phyloP scores from a whole-genome alignment of 1,140 invertebrate genomes.

The Caenorhabditis tropicalis region DNA sequence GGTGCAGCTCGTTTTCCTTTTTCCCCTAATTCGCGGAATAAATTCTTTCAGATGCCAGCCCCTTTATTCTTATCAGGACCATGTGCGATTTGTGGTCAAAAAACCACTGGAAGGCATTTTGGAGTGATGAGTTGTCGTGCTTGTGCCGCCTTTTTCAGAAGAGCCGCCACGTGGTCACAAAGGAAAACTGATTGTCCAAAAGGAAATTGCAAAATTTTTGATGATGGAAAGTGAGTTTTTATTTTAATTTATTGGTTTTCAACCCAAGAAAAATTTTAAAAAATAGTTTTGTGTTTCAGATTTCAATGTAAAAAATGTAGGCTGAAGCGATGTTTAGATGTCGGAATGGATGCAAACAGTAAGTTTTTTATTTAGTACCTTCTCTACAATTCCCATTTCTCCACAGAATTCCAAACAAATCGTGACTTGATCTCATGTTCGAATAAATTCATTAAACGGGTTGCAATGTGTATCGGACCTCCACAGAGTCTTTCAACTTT shows the following conservation, averaged over 20 bases:
- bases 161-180: neutral
- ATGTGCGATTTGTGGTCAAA: neutral
- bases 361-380: neutral
- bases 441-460: neutral
- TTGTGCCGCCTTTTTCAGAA: neutral
- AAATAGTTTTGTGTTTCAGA: neutral
- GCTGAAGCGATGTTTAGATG: neutral
- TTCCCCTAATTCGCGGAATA: neutral
- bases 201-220: neutral
- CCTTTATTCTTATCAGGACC: neutral
- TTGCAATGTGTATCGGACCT: neutral
- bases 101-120: neutral
- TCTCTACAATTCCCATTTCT: neutral
- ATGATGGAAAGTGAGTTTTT: neutral
- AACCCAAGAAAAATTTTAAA: neutral
- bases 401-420: neutral
- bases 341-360: neutral
- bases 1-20: too few relatives aligned
- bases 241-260: too few relatives aligned
- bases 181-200: neutral
- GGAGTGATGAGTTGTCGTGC: conserved; percentile 4
- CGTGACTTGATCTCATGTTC: neutral
- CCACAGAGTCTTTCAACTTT: neutral
- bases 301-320: conserved; percentile 3
- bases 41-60: neutral